A percentile compares a stretch with the other conserved stretches of the same genome.
Conservation (phyloP, 2,113 vertebrate species). For the Ornithorhynchus anatinus region DNA sequence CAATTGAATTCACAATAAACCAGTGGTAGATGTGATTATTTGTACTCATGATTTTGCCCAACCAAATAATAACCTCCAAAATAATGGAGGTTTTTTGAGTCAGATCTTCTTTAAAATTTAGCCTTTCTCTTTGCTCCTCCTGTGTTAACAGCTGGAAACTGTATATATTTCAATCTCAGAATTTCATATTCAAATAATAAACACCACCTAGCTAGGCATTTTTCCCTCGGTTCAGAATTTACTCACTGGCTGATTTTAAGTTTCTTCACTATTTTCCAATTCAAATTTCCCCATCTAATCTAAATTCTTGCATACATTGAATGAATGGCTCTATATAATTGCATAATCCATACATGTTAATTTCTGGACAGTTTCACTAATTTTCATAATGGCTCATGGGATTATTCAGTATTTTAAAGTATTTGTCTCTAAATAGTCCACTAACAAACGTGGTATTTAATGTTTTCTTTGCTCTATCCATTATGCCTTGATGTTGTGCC, state of each 20-base stretch:
- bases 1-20: slow-evolving; percentile 53
- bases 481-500: slow-evolving; percentile 27
- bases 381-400: slow-evolving; percentile 31
- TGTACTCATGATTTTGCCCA: slow-evolving; percentile 41
- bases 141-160: slow-evolving; percentile 3
- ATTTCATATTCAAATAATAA: not conserved
- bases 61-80: not conserved
- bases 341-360: slow-evolving; percentile 5
- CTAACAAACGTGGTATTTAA: not conserved
- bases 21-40: slow-evolving; percentile 50
- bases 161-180: not conserved
- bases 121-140: not conserved
- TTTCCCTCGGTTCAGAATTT: slow-evolving; percentile 27
- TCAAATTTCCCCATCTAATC: slow-evolving; percentile 8
- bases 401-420: slow-evolving; percentile 10
- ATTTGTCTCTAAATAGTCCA: not conserved
- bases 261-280: slow-evolving; percentile 32
- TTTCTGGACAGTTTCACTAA: slow-evolving; percentile 15
- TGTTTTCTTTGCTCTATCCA: slow-evolving; percentile 4
- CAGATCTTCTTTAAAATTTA: slow-evolving; percentile 20
- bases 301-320: slow-evolving; percentile 21
- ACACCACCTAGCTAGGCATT: slow-evolving; percentile 35
- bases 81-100: slow-evolving; percentile 35
- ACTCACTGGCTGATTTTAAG: slow-evolving; percentile 47
- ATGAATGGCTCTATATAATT: slow-evolving; percentile 21